These are phyloP conservation scores for Tinamus major DNA, from an alignment of 2,797 vertebrate genomes.

Conservation along the genomic window DNA sequence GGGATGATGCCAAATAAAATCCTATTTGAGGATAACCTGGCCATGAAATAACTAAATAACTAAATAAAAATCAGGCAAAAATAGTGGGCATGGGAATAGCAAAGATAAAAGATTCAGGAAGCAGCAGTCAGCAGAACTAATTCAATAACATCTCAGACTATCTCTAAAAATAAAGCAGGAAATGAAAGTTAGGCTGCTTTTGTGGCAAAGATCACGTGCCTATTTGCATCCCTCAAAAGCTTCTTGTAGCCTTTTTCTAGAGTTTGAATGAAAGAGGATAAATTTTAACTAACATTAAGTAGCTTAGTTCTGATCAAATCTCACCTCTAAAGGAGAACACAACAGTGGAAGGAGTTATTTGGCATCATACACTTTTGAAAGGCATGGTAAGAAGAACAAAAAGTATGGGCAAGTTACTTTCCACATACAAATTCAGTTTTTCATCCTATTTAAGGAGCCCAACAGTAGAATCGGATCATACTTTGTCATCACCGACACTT, in stretches of 20 bases:
- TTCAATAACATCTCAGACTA: background rate
- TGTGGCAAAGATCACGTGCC: background rate
- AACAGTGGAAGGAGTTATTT: conserved; percentile 52
- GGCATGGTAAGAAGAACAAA: background rate
- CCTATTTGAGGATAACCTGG: background rate
- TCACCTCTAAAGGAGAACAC: background rate
- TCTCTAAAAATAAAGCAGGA: background rate
- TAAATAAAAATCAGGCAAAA: background rate
- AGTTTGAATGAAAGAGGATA: background rate
- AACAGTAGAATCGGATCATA: conserved; percentile 59
- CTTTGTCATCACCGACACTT: conserved; percentile 76
- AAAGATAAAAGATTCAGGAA: background rate
- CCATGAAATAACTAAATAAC: background rate
- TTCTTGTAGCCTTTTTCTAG: background rate
- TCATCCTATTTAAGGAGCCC: conserved; percentile 38
- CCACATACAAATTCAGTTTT: conserved; percentile 66
- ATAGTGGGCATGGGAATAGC: background rate
- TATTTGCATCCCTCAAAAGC: background rate
- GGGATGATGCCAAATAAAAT: background rate
- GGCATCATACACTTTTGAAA: conserved; percentile 33
- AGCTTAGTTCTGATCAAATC: conserved; percentile 18
- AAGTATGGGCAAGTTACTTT: conserved; percentile 54
- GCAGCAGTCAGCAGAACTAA: background rate
- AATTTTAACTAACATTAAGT: background rate
- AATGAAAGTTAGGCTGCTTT: background rate